Evolutionary conservation across 2,113 vertebrate species (phyloP), one percentile per base, ranked within the genome.

Genomic region (Scytalopus superciliaris): DNA sequence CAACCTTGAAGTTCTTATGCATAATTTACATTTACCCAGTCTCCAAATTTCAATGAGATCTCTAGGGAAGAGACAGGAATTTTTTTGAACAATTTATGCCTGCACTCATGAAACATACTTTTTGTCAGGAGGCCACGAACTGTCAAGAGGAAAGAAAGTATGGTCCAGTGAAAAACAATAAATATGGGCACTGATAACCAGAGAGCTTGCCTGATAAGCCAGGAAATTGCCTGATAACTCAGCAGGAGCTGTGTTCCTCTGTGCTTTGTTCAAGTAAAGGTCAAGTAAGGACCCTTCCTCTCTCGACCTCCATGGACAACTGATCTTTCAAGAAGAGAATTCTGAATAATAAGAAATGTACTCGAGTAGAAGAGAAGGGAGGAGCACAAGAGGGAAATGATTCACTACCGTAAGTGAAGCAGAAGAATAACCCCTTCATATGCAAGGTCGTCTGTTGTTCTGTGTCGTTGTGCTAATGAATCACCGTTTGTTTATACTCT

Each of bases 371-470:
- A 89, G 90, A 67, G 78, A 87, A 94, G 82, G 83, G 84, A 92
- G 87, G 77, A 96, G 72, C 28, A 14, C 56, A 84, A 89, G 81
- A 75, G 75, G 87, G 77, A 96, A 95, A 85, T 97, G 90, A 98
- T 92, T 97, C 96, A 97, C 72, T 73, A 90, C 73, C 12, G 1
- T 86, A 92, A 87, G 73, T 76, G 60, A 76, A 82, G 75, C 50
- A 93, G 83, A 89, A 98, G 87, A 97, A 93, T 92, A 88, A 92
- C 55, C 87, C 96, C 94, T 97, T 98, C 95, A 97, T 89, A 66
- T 49, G 67, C 89, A 92, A 95, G 91, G 96, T 97, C 91, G 92
- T 96, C 93, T 97, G 96, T 94, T 96, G 96, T 96, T 95, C 94
- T 94, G 1, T 42, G 80, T 89, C 91, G 82, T 89, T 91, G 93